Evolutionary conservation across 2,888 invertebrate species (phyloP).

Genomic region (Lydus trimaculatus): DNA sequence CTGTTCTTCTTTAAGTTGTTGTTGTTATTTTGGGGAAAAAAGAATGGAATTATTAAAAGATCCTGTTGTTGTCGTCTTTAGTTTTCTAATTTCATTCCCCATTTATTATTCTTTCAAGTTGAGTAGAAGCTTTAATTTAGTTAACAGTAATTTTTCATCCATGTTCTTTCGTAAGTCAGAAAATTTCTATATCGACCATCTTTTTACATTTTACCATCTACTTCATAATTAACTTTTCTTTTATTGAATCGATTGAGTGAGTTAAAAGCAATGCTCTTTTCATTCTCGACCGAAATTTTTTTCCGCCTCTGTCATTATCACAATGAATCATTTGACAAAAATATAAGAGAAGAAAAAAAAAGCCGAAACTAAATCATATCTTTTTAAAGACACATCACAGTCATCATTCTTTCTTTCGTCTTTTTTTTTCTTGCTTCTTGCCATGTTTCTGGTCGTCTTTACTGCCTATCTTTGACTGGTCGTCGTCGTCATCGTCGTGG

Average conservation of each 20-base stretch:
- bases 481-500: too few relatives aligned
- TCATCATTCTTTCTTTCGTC: constrained; percentile 20
- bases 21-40: background rate
- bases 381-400: constrained; percentile 10
- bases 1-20: background rate
- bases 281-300: background rate
- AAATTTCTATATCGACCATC: background rate
- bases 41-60: background rate
- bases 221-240: background rate
- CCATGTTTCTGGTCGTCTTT: constrained; percentile 23
- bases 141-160: constrained; percentile 6
- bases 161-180: background rate
- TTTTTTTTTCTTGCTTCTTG: too few relatives aligned
- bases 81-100: background rate
- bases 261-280: background rate
- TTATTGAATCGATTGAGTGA: background rate
- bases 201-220: background rate
- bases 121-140: constrained; percentile 4
- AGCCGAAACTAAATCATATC: background rate
- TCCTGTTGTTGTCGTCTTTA: background rate
- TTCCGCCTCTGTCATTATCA: background rate
- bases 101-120: background rate
- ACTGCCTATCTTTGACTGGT: constrained; percentile 15
- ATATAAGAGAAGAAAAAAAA: background rate
- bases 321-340: background rate